phyloP scores from a whole-genome alignment of 2,888 invertebrate species.

The Litoditis marina region DNA sequence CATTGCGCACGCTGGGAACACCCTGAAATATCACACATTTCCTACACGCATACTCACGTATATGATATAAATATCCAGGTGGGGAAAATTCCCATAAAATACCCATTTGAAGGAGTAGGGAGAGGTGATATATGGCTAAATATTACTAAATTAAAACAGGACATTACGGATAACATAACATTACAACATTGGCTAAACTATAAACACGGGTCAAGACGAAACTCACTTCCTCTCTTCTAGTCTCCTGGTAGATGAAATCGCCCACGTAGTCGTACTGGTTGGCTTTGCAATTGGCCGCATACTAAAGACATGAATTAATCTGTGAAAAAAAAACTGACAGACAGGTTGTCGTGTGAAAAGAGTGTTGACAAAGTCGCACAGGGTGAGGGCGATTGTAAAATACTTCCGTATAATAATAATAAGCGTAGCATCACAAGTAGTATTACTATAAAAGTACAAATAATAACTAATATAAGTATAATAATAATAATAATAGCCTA shows the following conservation, averaged over 20 bases:
- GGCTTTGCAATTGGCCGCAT: constrained; percentile 35
- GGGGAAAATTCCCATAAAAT: too few relatives aligned
- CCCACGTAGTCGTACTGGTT: constrained; percentile 36
- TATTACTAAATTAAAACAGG: neutral
- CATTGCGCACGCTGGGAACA: neutral
- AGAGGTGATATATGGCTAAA: too few relatives aligned
- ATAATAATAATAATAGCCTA: neutral
- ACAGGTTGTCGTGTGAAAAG: too few relatives aligned
- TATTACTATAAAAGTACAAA: too few relatives aligned
- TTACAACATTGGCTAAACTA: neutral
- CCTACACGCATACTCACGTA: too few relatives aligned
- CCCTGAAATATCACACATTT: neutral
- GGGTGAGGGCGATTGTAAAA: too few relatives aligned
- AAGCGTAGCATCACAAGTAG: too few relatives aligned
- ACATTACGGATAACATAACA: neutral
- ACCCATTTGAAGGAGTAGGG: neutral
- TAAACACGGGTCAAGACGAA: too few relatives aligned
- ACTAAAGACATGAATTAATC: constrained; percentile 36
- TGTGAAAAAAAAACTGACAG: too few relatives aligned
- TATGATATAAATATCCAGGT: too few relatives aligned
- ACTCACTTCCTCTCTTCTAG: constrained; percentile 3
- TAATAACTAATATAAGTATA: neutral
- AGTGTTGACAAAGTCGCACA: too few relatives aligned
- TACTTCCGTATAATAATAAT: too few relatives aligned
- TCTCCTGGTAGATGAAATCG: constrained; percentile 24